These are phyloP conservation scores for Scaptodrosophila lebanonensis DNA, from an alignment of 1,140 invertebrate species.

Conservation along the genomic window DNA sequence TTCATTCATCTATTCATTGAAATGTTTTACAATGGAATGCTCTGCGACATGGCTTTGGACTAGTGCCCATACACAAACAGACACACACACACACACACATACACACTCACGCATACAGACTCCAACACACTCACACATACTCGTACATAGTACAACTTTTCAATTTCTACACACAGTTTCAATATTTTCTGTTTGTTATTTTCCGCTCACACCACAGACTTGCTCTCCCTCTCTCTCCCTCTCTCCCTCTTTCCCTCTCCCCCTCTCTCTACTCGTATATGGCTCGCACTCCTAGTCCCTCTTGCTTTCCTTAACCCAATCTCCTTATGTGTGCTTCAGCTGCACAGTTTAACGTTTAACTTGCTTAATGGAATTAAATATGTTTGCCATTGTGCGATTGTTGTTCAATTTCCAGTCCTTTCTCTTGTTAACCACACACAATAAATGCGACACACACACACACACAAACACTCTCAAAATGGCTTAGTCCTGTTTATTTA, in stretches of 20 bases:
- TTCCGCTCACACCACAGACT: too few relatives aligned
- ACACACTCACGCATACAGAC: too few relatives aligned
- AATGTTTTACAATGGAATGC: constrained; percentile 14
- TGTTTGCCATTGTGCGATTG: constrained; percentile 41
- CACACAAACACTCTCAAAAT: neutral
- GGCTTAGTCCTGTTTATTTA: constrained; percentile 33
- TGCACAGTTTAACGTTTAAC: constrained; percentile 25
- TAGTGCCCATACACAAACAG: neutral
- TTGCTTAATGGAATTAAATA: constrained; percentile 60
- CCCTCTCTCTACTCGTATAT: too few relatives aligned
- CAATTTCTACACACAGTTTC: constrained; percentile 12
- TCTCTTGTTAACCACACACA: constrained; percentile 10
- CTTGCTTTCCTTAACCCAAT: too few relatives aligned
- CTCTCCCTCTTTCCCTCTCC: too few relatives aligned
- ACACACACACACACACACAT: neutral
- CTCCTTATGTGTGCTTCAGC: neutral
- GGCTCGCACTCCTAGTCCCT: too few relatives aligned
- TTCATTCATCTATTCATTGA: constrained; percentile 13
- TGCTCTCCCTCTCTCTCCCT: too few relatives aligned
- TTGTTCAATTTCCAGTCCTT: constrained; percentile 39
- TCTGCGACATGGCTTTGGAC: constrained; percentile 4
- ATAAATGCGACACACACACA: constrained; percentile 4
- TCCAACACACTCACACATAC: neutral
- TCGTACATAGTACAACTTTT: constrained; percentile 2
- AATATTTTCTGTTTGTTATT: too few relatives aligned